phyloP scores from a whole-genome alignment of 1,140 invertebrate genomes.

The Drosophila kanapiae region DNA sequence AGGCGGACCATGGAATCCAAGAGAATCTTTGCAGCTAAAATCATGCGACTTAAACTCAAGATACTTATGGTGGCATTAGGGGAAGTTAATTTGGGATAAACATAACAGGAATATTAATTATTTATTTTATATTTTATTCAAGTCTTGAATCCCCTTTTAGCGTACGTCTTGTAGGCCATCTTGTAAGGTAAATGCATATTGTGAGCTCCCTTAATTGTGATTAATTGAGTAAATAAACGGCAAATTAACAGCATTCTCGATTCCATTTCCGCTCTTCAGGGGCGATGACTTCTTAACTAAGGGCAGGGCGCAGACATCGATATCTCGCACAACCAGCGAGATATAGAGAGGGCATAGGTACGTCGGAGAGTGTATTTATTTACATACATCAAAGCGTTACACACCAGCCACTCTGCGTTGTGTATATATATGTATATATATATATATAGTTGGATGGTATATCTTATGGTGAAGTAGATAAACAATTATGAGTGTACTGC shows the following conservation, averaged over 20 bases:
- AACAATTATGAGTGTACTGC: constrained; percentile 77
- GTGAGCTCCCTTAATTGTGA: constrained; percentile 12
- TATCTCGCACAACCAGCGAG: not conserved
- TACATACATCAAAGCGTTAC: constrained; percentile 18
- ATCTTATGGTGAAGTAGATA: constrained; percentile 65
- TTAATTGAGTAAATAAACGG: constrained; percentile 20
- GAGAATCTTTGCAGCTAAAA: not conserved
- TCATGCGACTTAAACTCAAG: not conserved
- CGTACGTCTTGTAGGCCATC: not conserved
- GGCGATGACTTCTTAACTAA: constrained; percentile 12
- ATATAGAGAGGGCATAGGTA: not conserved
- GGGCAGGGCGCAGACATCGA: constrained; percentile 9
- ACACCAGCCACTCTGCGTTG: not conserved
- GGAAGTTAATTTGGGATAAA: not conserved
- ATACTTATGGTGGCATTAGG: not conserved
- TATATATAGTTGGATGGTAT: constrained; percentile 1
- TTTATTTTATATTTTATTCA: not conserved
- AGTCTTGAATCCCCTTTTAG: not conserved
- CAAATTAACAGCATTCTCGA: constrained; percentile 18
- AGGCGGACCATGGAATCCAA: not conserved
- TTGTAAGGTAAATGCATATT: constrained; percentile 1
- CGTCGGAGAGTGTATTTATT: not conserved
- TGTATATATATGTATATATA: not conserved
- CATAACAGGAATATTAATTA: not conserved
- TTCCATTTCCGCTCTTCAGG: constrained; percentile 9